These are phyloP conservation scores for Thereva unica DNA, from an alignment of 2,888 invertebrate species.

Conservation along the genomic window DNA sequence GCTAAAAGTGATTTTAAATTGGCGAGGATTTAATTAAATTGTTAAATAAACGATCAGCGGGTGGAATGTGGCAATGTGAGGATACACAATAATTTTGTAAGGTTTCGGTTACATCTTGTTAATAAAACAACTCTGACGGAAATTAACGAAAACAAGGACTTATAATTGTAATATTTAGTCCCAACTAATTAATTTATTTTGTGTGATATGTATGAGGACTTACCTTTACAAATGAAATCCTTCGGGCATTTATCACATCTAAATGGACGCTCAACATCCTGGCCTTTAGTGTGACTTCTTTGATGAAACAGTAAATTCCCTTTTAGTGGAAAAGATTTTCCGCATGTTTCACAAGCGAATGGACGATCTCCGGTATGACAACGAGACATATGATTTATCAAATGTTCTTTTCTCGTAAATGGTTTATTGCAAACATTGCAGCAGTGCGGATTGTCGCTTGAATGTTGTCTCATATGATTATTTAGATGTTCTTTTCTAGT, in stretches of 20 bases:
- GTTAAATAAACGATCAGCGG: no score
- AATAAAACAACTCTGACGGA: no score
- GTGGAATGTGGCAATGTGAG: no score
- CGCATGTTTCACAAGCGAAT: constrained; percentile 82
- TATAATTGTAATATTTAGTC: not conserved
- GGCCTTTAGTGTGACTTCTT: constrained; percentile 79
- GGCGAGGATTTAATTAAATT: no score
- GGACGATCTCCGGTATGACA: constrained; percentile 78
- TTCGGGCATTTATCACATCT: constrained; percentile 83
- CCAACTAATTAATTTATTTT: not conserved
- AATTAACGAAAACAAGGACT: not conserved
- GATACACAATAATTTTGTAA: no score
- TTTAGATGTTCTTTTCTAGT: constrained; percentile 83
- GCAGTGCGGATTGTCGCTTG: constrained; percentile 84
- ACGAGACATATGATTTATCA: constrained; percentile 78
- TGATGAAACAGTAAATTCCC: constrained; percentile 85
- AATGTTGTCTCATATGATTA: constrained; percentile 85
- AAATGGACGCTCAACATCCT: constrained; percentile 69
- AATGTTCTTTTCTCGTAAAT: constrained; percentile 83
- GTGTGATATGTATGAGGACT: not conserved
- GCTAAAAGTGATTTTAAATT: no score
- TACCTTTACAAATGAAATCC: constrained; percentile 85
- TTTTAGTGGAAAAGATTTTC: constrained; percentile 83
- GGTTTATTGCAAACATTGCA: constrained; percentile 84
- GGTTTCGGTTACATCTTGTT: no score